Conservation (phyloP, 2,888 invertebrate species). For the Oxyteleia sp. region DNA sequence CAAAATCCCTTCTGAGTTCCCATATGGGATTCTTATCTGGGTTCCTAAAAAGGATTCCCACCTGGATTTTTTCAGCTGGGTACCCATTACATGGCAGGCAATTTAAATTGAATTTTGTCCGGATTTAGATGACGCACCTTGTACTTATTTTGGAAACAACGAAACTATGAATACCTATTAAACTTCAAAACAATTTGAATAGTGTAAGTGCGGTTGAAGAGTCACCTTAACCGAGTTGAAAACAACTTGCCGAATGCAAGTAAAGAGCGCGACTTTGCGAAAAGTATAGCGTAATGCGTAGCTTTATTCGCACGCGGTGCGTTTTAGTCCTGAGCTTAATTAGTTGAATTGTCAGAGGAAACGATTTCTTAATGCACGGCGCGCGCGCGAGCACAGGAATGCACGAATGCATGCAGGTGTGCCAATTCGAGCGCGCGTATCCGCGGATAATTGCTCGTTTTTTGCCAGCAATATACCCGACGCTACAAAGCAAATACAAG, state of each 20-base stretch:
- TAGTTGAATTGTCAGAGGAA: slow-evolving; percentile 63
- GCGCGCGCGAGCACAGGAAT: slow-evolving; percentile 32
- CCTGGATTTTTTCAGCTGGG: too few relatives aligned
- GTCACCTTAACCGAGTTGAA: too few relatives aligned
- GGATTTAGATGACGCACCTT: too few relatives aligned
- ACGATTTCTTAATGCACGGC: slow-evolving; percentile 63
- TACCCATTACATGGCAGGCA: too few relatives aligned
- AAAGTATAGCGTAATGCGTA: slow-evolving; percentile 36
- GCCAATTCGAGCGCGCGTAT: slow-evolving; percentile 67
- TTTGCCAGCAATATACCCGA: slow-evolving; percentile 55
- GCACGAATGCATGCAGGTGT: slow-evolving; percentile 55
- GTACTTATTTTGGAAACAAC: too few relatives aligned
- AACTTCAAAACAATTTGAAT: too few relatives aligned
- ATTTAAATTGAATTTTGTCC: too few relatives aligned
- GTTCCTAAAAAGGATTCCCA: too few relatives aligned
- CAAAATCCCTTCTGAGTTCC: too few relatives aligned
- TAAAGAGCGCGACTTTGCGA: slow-evolving; percentile 30
- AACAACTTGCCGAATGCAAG: slow-evolving; percentile 18
- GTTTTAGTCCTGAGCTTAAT: slow-evolving; percentile 50
- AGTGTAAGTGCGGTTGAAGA: too few relatives aligned
- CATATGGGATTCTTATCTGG: too few relatives aligned
- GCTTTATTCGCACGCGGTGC: slow-evolving; percentile 45
- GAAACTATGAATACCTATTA: too few relatives aligned
- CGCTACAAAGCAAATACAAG: slow-evolving; percentile 65
- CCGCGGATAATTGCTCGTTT: slow-evolving; percentile 73